Percentiles rank a stretch among this genome's conserved stretches.
Evolutionary conservation across 2,888 invertebrate species (phyloP).

Genomic region (Cheilosia impressa): DNA sequence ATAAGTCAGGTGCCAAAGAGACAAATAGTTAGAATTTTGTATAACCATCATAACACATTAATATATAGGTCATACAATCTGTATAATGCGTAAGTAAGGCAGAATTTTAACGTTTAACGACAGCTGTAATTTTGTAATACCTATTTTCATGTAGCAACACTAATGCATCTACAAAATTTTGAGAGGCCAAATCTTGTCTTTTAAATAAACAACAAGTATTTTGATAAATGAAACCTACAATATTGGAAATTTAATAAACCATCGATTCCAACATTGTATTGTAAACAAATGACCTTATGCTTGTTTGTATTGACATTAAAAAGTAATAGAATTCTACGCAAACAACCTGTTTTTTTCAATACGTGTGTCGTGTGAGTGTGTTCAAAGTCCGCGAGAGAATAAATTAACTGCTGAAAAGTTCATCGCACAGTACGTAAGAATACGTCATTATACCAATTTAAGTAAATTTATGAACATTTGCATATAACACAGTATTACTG

Average conservation of each 20-base stretch:
- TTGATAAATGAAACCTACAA: neutral
- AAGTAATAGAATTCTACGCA: neutral
- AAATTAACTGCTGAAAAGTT: neutral
- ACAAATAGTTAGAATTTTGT: too few species aligned
- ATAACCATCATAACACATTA: too few species aligned
- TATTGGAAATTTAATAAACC: neutral
- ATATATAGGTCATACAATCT: too few species aligned
- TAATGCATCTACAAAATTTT: too few species aligned
- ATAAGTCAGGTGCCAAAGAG: too few species aligned
- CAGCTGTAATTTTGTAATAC: too few species aligned
- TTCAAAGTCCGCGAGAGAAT: neutral
- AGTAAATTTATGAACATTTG: neutral
- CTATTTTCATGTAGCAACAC: too few species aligned
- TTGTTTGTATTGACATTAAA: too few species aligned
- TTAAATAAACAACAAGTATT: too few species aligned
- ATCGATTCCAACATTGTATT: neutral
- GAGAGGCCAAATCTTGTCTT: too few species aligned
- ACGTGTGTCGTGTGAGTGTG: neutral
- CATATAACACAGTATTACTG: neutral
- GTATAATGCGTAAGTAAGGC: too few species aligned
- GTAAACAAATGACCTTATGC: neutral
- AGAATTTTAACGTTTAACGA: too few species aligned
- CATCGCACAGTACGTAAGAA: neutral
- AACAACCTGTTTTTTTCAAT: neutral
- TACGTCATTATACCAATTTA: neutral